Evolutionary conservation across 2,797 vertebrate genomes (phyloP).

Genomic region (Halcyon smyrnensis): DNA sequence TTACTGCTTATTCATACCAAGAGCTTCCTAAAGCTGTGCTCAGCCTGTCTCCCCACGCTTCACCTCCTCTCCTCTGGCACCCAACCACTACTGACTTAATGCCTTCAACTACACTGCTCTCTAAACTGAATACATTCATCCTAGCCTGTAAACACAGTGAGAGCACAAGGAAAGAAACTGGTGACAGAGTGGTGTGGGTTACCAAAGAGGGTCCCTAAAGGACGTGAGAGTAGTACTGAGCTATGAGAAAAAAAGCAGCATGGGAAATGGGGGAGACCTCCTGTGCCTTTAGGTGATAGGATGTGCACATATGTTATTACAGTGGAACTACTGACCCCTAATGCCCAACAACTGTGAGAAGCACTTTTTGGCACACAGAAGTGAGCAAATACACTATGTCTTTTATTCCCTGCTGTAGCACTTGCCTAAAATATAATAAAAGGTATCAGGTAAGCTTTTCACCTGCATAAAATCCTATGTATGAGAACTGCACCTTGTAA

Average conservation of each 20-base stretch:
- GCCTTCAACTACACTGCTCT: not conserved
- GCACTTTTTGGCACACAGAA: accelerated
- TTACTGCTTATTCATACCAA: not conserved
- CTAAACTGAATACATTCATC: not conserved
- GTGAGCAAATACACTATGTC: not conserved
- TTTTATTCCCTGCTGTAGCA: not conserved
- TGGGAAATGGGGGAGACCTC: not conserved
- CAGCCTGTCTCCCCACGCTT: not conserved
- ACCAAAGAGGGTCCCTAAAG: not conserved
- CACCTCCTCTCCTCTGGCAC: not conserved
- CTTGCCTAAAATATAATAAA: not conserved
- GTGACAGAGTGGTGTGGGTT: not conserved
- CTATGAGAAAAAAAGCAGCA: not conserved
- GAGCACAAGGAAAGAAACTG: not conserved
- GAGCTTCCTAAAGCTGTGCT: not conserved
- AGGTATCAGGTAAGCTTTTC: not conserved
- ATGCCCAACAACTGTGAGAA: not conserved
- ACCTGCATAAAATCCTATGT: accelerated
- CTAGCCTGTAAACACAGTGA: not conserved
- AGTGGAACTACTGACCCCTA: not conserved
- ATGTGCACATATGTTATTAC: not conserved
- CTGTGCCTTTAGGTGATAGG: not conserved
- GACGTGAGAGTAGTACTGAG: accelerated
- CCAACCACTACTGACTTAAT: not conserved
- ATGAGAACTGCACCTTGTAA: not conserved